A percentile compares a stretch with the other conserved stretches of the same genome.
These are phyloP conservation scores for Electrona antarctica DNA, from an alignment of 2,113 vertebrate species.

Conservation along the genomic window DNA sequence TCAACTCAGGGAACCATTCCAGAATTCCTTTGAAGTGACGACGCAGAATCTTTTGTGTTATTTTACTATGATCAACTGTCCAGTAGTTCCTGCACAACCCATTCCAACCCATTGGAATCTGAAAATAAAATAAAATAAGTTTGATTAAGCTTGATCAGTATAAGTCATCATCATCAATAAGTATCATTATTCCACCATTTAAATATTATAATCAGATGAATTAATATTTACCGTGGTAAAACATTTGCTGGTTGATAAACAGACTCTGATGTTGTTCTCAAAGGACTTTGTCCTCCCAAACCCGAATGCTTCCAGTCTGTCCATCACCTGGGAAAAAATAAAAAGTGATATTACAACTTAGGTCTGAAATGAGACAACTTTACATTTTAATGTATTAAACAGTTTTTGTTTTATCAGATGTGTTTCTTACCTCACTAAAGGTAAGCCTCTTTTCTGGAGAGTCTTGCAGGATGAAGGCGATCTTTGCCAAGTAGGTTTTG, in stretches of 20 bases:
- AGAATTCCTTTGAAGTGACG: too few species aligned
- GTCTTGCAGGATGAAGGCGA: too few species aligned
- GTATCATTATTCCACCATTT: background rate
- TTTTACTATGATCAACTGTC: slow-evolving; percentile 57
- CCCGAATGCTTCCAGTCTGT: slow-evolving; percentile 42
- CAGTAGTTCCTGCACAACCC: slow-evolving; percentile 69
- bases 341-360: too few species aligned
- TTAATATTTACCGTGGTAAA: slow-evolving; percentile 68
- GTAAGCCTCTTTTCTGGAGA: too few species aligned
- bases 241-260: slow-evolving; percentile 70
- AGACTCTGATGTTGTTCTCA: slow-evolving; percentile 70
- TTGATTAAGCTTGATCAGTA: background rate
- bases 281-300: slow-evolving; percentile 57
- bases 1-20: too few species aligned
- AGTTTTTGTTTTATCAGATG: too few species aligned
- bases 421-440: too few species aligned
- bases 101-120: slow-evolving; percentile 63
- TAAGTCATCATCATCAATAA: too few species aligned
- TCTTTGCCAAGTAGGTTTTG: too few species aligned
- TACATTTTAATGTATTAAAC: too few species aligned
- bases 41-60: slow-evolving; percentile 43
- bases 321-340: slow-evolving; percentile 46
- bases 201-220: background rate
- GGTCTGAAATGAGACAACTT: too few species aligned
- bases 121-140: background rate